Evolutionary conservation across 2,888 invertebrate species (phyloP).

Genomic region (Drosophila acutilabella): DNA sequence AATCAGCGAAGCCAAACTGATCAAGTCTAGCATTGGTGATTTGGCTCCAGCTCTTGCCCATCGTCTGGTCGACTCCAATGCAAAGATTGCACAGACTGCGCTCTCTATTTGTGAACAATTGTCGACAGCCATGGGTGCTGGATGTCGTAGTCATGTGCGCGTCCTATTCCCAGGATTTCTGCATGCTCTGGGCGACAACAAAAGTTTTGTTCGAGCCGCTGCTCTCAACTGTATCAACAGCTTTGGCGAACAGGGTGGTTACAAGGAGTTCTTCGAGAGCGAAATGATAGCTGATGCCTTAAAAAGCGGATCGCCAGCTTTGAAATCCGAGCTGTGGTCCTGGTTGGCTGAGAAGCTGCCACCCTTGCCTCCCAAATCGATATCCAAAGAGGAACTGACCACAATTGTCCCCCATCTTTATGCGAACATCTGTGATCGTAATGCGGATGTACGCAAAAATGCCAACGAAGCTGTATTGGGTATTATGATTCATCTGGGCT

Average conservation of each 20-base stretch:
- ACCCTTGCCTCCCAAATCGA: constrained; percentile 88
- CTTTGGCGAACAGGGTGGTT: constrained; percentile 93
- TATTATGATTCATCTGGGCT: constrained; percentile 96
- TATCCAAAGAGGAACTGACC: constrained; percentile 92
- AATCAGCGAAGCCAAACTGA: constrained; percentile 89
- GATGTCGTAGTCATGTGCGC: constrained; percentile 91
- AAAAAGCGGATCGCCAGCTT: constrained; percentile 92
- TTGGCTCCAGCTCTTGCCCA: constrained; percentile 91
- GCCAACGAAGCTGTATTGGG: constrained; percentile 95
- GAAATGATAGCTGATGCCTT: constrained; percentile 96
- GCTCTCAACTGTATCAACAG: constrained; percentile 93
- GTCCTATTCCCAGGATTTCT: constrained; percentile 94
- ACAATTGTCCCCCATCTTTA: constrained; percentile 92
- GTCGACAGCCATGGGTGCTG: constrained; percentile 92
- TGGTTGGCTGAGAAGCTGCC: constrained; percentile 95
- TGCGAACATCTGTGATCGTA: constrained; percentile 95
- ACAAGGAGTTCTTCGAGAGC: constrained; percentile 92
- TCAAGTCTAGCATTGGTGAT: constrained; percentile 94
- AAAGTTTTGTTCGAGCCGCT: constrained; percentile 92
- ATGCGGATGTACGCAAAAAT: constrained; percentile 95
- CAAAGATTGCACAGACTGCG: constrained; percentile 94
- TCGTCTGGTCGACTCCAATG: constrained; percentile 95
- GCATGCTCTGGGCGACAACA: constrained; percentile 91
- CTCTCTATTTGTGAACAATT: constrained; percentile 93
- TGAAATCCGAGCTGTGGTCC: constrained; percentile 92